These are phyloP conservation scores for Oscheius sp. DNA, from an alignment of 2,888 invertebrate species.

Conservation along the genomic window DNA sequence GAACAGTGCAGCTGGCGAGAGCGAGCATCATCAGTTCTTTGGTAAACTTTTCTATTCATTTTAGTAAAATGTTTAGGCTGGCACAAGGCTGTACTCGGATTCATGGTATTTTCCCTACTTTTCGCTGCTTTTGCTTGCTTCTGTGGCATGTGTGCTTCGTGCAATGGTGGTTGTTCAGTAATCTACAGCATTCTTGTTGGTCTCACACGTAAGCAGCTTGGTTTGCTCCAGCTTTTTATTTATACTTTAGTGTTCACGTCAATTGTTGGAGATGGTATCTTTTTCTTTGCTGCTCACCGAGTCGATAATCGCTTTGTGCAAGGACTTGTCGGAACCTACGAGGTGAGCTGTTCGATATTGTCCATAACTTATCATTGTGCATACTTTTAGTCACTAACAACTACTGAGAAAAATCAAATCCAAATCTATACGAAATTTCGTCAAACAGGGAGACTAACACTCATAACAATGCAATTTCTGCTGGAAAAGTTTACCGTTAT, in stretches of 20 bases:
- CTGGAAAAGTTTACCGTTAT: no score
- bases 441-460: no score
- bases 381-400: no score
- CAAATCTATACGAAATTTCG: no score
- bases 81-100: conserved; percentile 71
- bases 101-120: conserved; percentile 64
- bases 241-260: conserved; percentile 48
- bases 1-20: conserved; percentile 71
- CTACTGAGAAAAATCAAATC: no score
- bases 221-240: neutral
- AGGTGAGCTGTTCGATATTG: conserved; percentile 43
- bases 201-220: conserved; percentile 56
- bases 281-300: conserved; percentile 72
- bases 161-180: conserved; percentile 67
- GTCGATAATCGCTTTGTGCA: conserved; percentile 71
- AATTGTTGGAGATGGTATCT: conserved; percentile 62
- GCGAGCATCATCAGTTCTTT: conserved; percentile 72
- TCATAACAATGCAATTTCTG: no score
- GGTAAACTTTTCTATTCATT: conserved; percentile 44
- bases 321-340: conserved; percentile 72
- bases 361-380: no score
- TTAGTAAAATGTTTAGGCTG: conserved; percentile 58
- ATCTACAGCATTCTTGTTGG: conserved; percentile 67
- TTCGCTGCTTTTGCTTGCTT: conserved; percentile 62
- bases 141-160: conserved; percentile 70